Evolutionary conservation across 1,140 invertebrate species (phyloP), one percentile per base, ranked within the genome.

Genomic region (Bombus confusus): DNA sequence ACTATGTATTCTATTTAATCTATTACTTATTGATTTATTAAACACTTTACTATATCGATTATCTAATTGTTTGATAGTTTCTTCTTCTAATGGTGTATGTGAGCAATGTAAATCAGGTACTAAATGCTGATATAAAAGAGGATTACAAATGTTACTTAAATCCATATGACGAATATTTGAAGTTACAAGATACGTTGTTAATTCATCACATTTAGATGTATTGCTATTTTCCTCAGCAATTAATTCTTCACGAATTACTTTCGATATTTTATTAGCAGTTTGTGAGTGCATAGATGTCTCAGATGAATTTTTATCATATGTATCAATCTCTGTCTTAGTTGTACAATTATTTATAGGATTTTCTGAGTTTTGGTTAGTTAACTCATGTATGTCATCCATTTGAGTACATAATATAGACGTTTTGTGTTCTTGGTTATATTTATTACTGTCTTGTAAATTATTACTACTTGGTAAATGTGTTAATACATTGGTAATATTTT

Each of bases 151-250:
- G 39, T 81, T 92, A 34, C 93, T 89, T 12, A 89, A 43, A 73
- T 92, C 90, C 88, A 92, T 92, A 34, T 94, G 93, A 28, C 93
- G 93, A 80, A 95, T 80, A 78, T 94, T 95, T 0, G 93, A 92
- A 13, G 91, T 86, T 77, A 95, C 92, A 13, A 95, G 83, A 74
- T 94, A 92, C 34, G 91, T 90, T 15, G 94, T 93, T 13, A 94
- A 87, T n/a, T 93, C 93, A 62, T 95, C 94, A 31, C 88, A 91
- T 13, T 90, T 87, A 0, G 74, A 59, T 6, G 81, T 83, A 52
- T 91, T 89, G 47, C 91, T 91, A 34, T 86, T 91, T 72, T 95
- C 94, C 41, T 94, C 94, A 0, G 92, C 69, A 12, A 93, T 78
- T n/a, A 95, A 80, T 85, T 95, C 94, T 52, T 94, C 92, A 8